A percentile compares a stretch with the other conserved stretches of the same genome.
These are phyloP conservation scores for Cyphomyrmex costatus DNA, from an alignment of 1,140 invertebrate genomes.

Conservation along the genomic window DNA sequence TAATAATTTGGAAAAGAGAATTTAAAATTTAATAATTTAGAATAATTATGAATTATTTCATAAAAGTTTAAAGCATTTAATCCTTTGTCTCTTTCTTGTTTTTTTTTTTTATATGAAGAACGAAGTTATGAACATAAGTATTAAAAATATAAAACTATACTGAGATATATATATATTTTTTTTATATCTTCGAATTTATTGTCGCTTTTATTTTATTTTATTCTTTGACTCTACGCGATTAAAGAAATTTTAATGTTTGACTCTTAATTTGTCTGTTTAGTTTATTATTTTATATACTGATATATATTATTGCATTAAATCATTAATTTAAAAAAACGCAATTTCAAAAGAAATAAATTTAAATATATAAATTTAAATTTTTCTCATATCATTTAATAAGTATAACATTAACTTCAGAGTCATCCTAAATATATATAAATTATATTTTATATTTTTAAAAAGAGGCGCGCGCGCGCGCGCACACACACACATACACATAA, in stretches of 20 bases:
- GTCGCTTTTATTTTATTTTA: too few relatives aligned
- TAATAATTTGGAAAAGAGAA: neutral
- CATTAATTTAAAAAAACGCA: neutral
- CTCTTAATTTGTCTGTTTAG: too few relatives aligned
- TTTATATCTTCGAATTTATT: too few relatives aligned
- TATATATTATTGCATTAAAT: neutral
- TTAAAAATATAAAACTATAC: neutral
- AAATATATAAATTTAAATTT: neutral
- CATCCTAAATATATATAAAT: neutral
- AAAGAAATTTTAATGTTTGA: too few relatives aligned
- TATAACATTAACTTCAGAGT: neutral
- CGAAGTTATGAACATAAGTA: neutral
- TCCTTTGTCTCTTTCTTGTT: too few relatives aligned
- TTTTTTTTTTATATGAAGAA: neutral
- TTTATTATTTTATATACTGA: too few relatives aligned
- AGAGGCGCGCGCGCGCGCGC: too few relatives aligned
- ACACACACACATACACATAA: neutral
- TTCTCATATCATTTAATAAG: neutral
- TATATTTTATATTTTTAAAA: neutral
- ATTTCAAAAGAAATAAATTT: constrained; percentile 7
- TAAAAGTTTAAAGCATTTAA: neutral
- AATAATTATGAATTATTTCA: neutral
- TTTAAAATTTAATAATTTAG: neutral
- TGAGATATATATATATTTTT: too few relatives aligned
- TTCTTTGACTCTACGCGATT: too few relatives aligned